These are phyloP conservation scores for Megamerina dolium DNA, from an alignment of 2,888 invertebrate species.

Conservation along the genomic window DNA sequence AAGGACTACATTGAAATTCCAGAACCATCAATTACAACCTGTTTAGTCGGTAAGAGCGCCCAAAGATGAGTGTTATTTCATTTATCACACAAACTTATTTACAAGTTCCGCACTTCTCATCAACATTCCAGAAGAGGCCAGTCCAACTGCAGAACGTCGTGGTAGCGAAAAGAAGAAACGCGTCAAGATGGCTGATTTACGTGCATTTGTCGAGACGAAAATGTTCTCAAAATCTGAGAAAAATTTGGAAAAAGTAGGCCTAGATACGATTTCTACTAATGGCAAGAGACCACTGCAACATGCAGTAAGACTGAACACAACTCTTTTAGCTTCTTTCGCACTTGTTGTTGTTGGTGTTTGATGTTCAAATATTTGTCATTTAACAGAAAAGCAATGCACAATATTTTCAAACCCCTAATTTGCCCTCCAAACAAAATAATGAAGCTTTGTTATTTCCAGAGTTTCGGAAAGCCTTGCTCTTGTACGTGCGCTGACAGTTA, in stretches of 20 bases:
- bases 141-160: slow-evolving; percentile 52
- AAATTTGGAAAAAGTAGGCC: slow-evolving; percentile 81
- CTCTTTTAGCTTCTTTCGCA: not conserved
- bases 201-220: slow-evolving; percentile 88
- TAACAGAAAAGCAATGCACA: slow-evolving; percentile 4
- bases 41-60: slow-evolving; percentile 32
- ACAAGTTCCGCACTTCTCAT: no score
- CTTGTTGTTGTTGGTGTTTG: slow-evolving; percentile 7
- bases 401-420: not conserved
- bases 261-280: slow-evolving; percentile 53
- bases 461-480: no score
- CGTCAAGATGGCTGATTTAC: slow-evolving; percentile 87
- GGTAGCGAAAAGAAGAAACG: slow-evolving; percentile 80
- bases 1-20: slow-evolving; percentile 77
- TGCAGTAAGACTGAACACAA: slow-evolving; percentile 53
- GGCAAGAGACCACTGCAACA: slow-evolving; percentile 58
- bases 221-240: slow-evolving; percentile 86
- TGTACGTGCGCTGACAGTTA: no score
- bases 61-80: no score
- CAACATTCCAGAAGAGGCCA: slow-evolving; percentile 35
- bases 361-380: slow-evolving; percentile 3
- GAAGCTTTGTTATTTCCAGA: not conserved
- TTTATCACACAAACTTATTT: no score
- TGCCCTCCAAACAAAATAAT: not conserved
- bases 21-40: slow-evolving; percentile 57